These are phyloP conservation scores for Acrocephalus scirpaceus DNA, from an alignment of 2,797 vertebrate genomes.

Conservation along the genomic window DNA sequence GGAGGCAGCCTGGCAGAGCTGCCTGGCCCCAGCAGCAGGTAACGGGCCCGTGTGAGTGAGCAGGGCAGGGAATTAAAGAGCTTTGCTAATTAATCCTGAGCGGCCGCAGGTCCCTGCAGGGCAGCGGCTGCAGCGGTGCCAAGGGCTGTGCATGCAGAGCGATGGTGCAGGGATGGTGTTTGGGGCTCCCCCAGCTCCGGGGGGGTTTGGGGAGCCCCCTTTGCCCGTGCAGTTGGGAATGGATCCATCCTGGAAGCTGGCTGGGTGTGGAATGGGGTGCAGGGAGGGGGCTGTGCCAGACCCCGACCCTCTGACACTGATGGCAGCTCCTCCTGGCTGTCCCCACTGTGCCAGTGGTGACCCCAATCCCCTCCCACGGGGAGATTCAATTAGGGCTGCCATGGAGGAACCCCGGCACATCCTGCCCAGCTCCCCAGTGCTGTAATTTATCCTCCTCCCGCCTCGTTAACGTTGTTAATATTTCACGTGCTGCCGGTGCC, in stretches of 20 bases:
- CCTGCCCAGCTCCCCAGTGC: background rate
- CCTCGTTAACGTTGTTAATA: background rate
- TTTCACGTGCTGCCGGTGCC: background rate
- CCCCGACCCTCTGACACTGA: background rate
- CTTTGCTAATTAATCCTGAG: background rate
- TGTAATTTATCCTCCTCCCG: background rate
- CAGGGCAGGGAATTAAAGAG: background rate
- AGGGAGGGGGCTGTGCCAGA: background rate
- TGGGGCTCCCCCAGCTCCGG: accelerated
- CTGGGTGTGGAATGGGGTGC: background rate
- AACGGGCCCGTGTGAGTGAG: background rate
- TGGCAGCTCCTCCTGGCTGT: accelerated
- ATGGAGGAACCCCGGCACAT: background rate
- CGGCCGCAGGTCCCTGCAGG: background rate
- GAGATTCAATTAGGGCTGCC: background rate
- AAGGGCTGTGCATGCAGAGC: accelerated
- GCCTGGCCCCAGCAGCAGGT: background rate
- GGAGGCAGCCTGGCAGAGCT: background rate
- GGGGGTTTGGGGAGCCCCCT: background rate
- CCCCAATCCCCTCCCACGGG: background rate
- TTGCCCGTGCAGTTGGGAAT: accelerated
- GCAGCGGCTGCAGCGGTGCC: background rate
- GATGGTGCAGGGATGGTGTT: background rate
- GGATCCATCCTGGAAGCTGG: background rate
- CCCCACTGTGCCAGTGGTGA: accelerated